Conservation (phyloP, 2,797 vertebrate genomes). For the Periparus ater region DNA sequence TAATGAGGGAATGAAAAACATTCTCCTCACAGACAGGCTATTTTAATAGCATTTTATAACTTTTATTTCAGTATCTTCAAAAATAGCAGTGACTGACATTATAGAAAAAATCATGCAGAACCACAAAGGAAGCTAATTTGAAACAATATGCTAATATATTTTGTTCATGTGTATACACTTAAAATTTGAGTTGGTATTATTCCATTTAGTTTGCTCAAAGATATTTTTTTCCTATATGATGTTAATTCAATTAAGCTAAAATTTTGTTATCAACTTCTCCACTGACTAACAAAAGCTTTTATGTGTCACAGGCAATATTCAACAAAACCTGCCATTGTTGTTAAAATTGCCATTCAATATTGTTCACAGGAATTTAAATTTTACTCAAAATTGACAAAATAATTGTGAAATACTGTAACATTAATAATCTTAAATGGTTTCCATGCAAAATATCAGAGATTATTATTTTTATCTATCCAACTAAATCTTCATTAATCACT, state of each 20-base stretch:
- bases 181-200: neutral
- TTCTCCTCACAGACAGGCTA: neutral
- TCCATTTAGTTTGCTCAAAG: neutral
- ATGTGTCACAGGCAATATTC: neutral
- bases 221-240: neutral
- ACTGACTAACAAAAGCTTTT: constrained; percentile 25
- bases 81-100: neutral
- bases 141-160: neutral
- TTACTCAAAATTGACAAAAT: neutral
- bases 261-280: neutral
- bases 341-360: neutral
- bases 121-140: neutral
- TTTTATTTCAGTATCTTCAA: neutral
- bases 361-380: neutral
- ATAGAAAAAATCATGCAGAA: neutral
- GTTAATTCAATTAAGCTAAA: neutral
- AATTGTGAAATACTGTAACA: neutral
- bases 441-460: neutral
- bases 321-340: neutral
- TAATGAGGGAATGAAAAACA: neutral
- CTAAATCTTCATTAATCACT: constrained; percentile 22
- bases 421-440: neutral
- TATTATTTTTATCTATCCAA: neutral
- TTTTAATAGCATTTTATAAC: neutral
- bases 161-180: neutral